phyloP scores from a whole-genome alignment of 2,797 vertebrate genomes.

The Pyrocephalus nanus region DNA sequence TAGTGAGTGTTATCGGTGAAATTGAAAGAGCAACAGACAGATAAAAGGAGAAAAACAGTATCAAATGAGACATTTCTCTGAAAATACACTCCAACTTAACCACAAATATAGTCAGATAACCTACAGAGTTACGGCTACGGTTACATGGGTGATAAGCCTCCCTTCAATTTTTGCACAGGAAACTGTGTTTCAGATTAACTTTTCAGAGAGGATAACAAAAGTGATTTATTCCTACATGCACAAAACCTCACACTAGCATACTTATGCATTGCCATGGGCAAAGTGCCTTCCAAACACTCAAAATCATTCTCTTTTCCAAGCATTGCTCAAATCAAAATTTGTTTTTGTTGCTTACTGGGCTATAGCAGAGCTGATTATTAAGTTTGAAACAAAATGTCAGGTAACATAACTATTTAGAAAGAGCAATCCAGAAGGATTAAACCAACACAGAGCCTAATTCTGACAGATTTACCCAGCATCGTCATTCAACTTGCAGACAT shows the following conservation, averaged over 20 bases:
- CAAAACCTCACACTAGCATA: neutral
- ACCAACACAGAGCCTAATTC: neutral
- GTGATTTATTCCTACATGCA: neutral
- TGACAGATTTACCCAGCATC: neutral
- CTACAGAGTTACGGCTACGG: neutral
- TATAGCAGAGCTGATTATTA: neutral
- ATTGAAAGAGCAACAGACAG: neutral
- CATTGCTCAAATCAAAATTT: neutral
- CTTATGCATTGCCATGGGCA: neutral
- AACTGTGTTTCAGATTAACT: neutral
- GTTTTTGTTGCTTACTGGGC: neutral
- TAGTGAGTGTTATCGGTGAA: neutral
- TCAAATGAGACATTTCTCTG: neutral
- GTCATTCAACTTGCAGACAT: neutral
- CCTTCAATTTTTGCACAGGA: slow-evolving; percentile 1
- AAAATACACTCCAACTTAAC: neutral
- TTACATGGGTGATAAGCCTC: neutral
- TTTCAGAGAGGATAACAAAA: slow-evolving; percentile 8
- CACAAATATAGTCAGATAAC: neutral
- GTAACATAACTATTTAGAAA: slow-evolving; percentile 47
- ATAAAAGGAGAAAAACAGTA: neutral
- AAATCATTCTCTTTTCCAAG: neutral
- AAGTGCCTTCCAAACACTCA: neutral
- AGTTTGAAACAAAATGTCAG: slow-evolving; percentile 22
- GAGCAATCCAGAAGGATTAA: neutral